Conservation (phyloP, 2,888 invertebrate species). For the Geotrupes spiniger region DNA sequence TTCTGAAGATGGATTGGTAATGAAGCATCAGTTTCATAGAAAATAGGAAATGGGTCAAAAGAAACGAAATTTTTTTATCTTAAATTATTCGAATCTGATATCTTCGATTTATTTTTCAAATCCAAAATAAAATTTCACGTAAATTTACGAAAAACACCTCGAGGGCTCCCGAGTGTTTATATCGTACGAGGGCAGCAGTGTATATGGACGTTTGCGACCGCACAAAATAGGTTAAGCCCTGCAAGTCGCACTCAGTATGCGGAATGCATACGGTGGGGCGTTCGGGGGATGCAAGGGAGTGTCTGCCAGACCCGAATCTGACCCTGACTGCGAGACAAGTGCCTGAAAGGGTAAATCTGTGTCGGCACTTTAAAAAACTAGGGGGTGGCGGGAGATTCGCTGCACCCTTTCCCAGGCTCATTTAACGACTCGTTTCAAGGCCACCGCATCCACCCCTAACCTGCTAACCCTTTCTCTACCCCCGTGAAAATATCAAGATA, state of each 20-base stretch:
- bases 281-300: constrained; percentile 25
- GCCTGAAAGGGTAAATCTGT: constrained; percentile 43
- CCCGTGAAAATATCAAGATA: constrained; percentile 16
- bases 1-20: too few relatives aligned
- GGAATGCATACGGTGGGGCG: constrained; percentile 11
- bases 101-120: too few relatives aligned
- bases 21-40: too few relatives aligned
- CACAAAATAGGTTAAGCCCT: too few relatives aligned
- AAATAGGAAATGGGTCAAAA: too few relatives aligned
- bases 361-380: constrained; percentile 28
- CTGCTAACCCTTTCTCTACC: constrained; percentile 34
- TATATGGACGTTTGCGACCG: too few relatives aligned
- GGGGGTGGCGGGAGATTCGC: constrained; percentile 30
- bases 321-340: constrained; percentile 45
- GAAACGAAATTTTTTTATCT: too few relatives aligned
- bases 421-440: constrained; percentile 30
- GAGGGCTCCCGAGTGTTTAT: too few relatives aligned
- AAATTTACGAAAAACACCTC: too few relatives aligned
- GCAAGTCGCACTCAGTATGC: constrained; percentile 6
- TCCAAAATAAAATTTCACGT: too few relatives aligned
- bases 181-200: too few relatives aligned
- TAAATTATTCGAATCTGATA: too few relatives aligned
- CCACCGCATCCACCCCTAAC: constrained; percentile 29
- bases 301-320: constrained; percentile 40
- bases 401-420: constrained; percentile 33